Evolutionary conservation across 2,797 vertebrate species (phyloP).

Genomic region (Heliangelus exortis): DNA sequence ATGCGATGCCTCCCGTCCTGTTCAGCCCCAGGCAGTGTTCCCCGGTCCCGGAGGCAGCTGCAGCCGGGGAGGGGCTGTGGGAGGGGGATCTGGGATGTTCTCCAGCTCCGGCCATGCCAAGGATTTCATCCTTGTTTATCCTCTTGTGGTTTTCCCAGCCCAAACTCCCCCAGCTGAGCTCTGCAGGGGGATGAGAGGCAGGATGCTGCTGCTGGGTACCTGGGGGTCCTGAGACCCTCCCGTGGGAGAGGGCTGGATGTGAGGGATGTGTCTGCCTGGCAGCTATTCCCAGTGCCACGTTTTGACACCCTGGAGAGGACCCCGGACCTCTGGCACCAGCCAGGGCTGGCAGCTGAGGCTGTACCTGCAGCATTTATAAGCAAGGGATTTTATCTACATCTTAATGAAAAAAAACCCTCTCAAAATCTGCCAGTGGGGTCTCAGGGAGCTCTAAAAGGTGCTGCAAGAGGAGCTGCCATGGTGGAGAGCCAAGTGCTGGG

Average conservation of each 20-base stretch:
- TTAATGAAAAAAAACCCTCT: slow-evolving; percentile 4
- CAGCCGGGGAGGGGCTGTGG: slow-evolving; percentile 5
- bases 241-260: not conserved
- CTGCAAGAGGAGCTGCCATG: not conserved
- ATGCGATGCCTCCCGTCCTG: not conserved
- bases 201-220: not conserved
- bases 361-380: not conserved
- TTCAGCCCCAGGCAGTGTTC: slow-evolving; percentile 18
- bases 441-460: not conserved
- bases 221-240: not conserved
- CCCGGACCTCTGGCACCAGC: not conserved
- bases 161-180: not conserved
- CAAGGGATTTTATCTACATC: not conserved
- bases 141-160: not conserved
- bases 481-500: not conserved
- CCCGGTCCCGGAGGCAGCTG: slow-evolving; percentile 54
- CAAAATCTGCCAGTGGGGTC: not conserved
- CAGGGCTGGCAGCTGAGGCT: not conserved
- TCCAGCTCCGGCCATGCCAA: not conserved
- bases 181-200: not conserved
- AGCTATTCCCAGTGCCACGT: not conserved
- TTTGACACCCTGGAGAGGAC: not conserved
- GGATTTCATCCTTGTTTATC: slow-evolving; percentile 21
- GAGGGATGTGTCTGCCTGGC: not conserved
- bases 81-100: not conserved